Conservation (phyloP, 2,113 vertebrate genomes). For the Panurus biarmicus region DNA sequence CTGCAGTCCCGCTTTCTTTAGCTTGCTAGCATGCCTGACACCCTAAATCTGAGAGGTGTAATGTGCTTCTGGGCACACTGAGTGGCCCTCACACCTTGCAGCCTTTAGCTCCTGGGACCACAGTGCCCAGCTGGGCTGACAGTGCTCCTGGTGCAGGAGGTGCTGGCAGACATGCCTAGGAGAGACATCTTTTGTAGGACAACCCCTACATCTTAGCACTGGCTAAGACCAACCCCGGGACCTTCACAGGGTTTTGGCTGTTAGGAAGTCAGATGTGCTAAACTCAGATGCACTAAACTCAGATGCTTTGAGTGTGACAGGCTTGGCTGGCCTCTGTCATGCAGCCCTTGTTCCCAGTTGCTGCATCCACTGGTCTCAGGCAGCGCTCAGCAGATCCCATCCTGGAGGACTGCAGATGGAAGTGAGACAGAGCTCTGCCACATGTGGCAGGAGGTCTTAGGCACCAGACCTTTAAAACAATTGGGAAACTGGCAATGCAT, state of each 20-base stretch:
- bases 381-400: background rate
- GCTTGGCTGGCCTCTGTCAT: background rate
- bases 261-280: background rate
- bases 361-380: background rate
- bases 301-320: background rate
- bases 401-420: background rate
- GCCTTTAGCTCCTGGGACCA: background rate
- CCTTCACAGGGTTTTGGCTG: background rate
- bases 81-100: background rate
- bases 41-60: background rate
- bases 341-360: background rate
- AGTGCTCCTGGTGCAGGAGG: background rate
- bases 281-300: background rate
- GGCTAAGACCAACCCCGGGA: background rate
- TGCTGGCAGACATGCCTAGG: background rate
- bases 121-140: background rate
- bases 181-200: background rate
- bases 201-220: background rate
- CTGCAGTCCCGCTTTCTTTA: background rate
- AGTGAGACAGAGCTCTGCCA: background rate
- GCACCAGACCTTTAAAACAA: background rate
- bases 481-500: background rate
- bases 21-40: background rate
- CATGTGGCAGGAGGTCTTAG: background rate
- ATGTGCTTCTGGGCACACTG: background rate